Evolutionary conservation across 2,797 vertebrate genomes (phyloP).

Genomic region (Onychomys arenicola): DNA sequence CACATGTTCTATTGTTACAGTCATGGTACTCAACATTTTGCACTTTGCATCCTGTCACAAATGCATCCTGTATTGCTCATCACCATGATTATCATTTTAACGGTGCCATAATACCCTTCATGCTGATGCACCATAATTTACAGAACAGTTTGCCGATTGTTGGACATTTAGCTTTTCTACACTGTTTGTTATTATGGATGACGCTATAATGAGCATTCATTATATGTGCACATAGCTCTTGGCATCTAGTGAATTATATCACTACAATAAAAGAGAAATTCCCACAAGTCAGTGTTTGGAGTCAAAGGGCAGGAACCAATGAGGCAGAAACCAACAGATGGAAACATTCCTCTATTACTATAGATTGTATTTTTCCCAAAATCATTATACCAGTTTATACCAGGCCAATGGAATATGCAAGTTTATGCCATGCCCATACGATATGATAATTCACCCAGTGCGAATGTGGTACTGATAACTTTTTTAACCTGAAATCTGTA

Average conservation of each 20-base stretch:
- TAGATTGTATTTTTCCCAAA: neutral
- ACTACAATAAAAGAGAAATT: slow-evolving; percentile 59
- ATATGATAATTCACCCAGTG: neutral
- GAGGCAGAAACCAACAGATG: neutral
- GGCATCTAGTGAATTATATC: slow-evolving; percentile 45
- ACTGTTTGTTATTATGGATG: slow-evolving; percentile 50
- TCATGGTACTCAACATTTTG: neutral
- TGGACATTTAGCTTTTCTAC: slow-evolving; percentile 65
- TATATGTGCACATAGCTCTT: slow-evolving; percentile 48
- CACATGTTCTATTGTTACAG: neutral
- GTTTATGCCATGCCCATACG: neutral
- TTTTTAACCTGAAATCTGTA: neutral
- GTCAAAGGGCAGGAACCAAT: slow-evolving; percentile 56
- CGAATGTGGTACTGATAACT: neutral
- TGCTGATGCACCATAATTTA: slow-evolving; percentile 62
- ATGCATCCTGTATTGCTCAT: neutral
- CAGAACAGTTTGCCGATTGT: slow-evolving; percentile 53
- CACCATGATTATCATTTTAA: slow-evolving; percentile 75
- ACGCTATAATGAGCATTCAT: slow-evolving; percentile 29
- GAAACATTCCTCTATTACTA: neutral
- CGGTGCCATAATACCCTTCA: slow-evolving; percentile 15
- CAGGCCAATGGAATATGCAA: neutral
- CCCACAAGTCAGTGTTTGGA: slow-evolving; percentile 37
- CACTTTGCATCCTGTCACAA: neutral
- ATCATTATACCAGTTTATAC: neutral